Conservation (phyloP, 2,888 invertebrate species). For the Tenodera sinensis region DNA sequence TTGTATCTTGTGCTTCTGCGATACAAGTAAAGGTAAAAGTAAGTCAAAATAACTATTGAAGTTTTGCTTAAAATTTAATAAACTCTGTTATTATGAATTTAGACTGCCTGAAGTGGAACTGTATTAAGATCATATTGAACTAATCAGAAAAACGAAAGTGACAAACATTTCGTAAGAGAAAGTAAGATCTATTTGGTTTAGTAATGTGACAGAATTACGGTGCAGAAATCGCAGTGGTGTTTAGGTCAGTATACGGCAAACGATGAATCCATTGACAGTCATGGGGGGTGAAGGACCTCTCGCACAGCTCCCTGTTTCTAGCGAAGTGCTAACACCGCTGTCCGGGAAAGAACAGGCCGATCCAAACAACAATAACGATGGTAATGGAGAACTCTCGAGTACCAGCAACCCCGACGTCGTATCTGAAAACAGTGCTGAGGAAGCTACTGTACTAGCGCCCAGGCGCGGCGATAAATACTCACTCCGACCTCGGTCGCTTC, state of each 20-base stretch:
- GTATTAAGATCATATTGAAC: no score
- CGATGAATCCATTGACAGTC: not conserved
- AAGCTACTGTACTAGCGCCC: not conserved
- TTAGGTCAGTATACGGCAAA: not conserved
- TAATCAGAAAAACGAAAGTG: not conserved
- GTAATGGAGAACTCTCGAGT: not conserved
- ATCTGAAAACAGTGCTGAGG: not conserved
- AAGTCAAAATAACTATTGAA: no score
- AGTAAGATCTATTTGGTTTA: not conserved
- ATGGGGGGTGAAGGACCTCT: not conserved
- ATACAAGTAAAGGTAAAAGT: no score
- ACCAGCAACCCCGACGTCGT: not conserved
- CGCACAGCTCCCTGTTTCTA: not conserved
- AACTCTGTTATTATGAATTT: no score
- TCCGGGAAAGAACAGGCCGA: conserved; percentile 18
- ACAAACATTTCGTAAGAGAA: not conserved
- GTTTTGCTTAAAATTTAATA: no score
- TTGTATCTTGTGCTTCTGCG: no score
- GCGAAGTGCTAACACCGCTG: not conserved
- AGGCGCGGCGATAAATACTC: conserved; percentile 60
- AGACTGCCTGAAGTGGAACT: no score
- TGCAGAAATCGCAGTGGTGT: not conserved
- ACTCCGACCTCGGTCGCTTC: conserved; percentile 60
- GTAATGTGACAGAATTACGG: not conserved
- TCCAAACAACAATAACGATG: conserved; percentile 25